A percentile compares a stretch with the other conserved stretches of the same genome.
Evolutionary conservation across 2,113 vertebrate genomes (phyloP).

Genomic region (Daubentonia madagascariensis): DNA sequence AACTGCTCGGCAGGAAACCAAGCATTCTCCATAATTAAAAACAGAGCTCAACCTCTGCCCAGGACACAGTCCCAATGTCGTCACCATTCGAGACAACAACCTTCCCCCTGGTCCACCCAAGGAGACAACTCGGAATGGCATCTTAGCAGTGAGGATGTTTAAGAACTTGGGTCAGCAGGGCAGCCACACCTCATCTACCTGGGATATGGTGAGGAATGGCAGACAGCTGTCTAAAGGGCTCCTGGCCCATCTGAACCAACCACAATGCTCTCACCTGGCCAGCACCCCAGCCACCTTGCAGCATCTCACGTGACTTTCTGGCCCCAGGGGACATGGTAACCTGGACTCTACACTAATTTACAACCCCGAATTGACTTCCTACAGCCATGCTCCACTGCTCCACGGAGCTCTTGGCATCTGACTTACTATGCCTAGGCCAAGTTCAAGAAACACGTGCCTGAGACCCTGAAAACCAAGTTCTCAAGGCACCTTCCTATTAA

Average conservation of each 20-base stretch:
- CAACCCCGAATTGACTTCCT: not conserved
- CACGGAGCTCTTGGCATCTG: not conserved
- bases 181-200: accelerated
- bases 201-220: not conserved
- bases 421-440: not conserved
- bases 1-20: not conserved
- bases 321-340: not conserved
- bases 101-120: too few species aligned
- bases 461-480: not conserved
- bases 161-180: not conserved
- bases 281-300: not conserved
- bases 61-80: accelerated
- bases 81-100: accelerated
- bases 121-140: not conserved
- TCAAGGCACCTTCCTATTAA: not conserved
- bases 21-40: not conserved
- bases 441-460: not conserved
- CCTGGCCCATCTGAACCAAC: not conserved
- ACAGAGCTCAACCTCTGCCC: not conserved
- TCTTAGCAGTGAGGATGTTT: not conserved
- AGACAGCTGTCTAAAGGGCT: not conserved
- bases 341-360: not conserved
- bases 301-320: not conserved
- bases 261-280: not conserved
- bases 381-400: too few species aligned